These are phyloP conservation scores for Aplocera efformata DNA, from an alignment of 2,888 invertebrate genomes.

Conservation along the genomic window DNA sequence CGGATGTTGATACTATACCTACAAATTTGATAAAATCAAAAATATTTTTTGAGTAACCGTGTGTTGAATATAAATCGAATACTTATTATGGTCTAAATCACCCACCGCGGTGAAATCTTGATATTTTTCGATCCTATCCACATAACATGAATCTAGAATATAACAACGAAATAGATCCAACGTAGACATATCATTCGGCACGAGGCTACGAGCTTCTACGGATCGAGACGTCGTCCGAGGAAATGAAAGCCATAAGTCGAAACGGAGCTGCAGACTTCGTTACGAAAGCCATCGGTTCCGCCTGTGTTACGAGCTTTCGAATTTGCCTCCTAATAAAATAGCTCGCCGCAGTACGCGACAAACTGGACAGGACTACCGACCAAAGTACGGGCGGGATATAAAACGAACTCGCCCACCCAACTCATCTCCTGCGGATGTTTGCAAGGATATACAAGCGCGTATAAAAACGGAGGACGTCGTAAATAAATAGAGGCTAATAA, in stretches of 20 bases:
- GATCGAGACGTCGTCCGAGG: constrained; percentile 37
- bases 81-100: too few relatives aligned
- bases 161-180: constrained; percentile 12
- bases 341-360: constrained; percentile 46
- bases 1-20: too few relatives aligned
- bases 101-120: neutral
- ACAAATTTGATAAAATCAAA: too few relatives aligned
- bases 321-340: constrained; percentile 71
- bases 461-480: constrained; percentile 34
- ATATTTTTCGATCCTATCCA: constrained; percentile 6
- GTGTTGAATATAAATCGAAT: too few relatives aligned
- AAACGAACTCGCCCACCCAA: constrained; percentile 58
- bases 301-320: constrained; percentile 59
- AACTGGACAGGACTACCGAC: constrained; percentile 46
- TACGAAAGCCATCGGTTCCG: constrained; percentile 54
- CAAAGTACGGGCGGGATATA: constrained; percentile 52
- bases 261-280: constrained; percentile 49
- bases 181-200: constrained; percentile 11
- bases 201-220: constrained; percentile 28
- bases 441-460: constrained; percentile 37
- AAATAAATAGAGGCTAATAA: constrained; percentile 31
- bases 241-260: constrained; percentile 66
- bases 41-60: too few relatives aligned
- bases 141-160: constrained; percentile 11
- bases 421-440: constrained; percentile 65